Percentiles rank a stretch among this genome's conserved stretches.
These are phyloP conservation scores for Hermaeophaga mercurialis DNA, from an alignment of 2,888 invertebrate species.

Conservation along the genomic window DNA sequence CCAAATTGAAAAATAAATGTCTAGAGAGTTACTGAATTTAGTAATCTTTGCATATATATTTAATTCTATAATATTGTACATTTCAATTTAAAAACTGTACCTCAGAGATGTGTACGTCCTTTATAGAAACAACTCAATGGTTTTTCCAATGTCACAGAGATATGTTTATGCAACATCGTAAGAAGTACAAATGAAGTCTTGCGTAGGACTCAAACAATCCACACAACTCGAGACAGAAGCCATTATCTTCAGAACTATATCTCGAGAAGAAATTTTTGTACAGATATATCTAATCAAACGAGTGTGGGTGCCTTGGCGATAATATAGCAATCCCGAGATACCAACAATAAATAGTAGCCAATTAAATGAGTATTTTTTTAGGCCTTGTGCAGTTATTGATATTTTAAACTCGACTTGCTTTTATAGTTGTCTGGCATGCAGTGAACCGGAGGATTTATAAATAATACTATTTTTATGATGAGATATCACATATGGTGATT, in stretches of 20 bases:
- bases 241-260: constrained; percentile 34
- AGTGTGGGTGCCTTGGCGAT: constrained; percentile 35
- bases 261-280: constrained; percentile 32
- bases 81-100: no score
- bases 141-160: background rate
- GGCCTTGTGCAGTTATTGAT: constrained; percentile 20
- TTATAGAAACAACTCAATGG: background rate
- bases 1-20: no score
- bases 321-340: constrained; percentile 31
- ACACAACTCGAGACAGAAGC: constrained; percentile 34
- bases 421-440: constrained; percentile 19
- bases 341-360: constrained; percentile 33
- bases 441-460: constrained; percentile 11
- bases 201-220: constrained; percentile 36
- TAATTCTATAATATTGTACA: no score
- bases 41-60: no score
- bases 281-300: constrained; percentile 37
- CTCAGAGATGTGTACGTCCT: no score
- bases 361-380: constrained; percentile 28
- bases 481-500: constrained; percentile 1
- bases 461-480: constrained; percentile 13
- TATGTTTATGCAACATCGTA: constrained; percentile 7
- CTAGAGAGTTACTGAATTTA: no score
- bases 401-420: constrained; percentile 23
- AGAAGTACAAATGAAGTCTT: constrained; percentile 21